Conservation (phyloP, 2,113 vertebrate species). For the Alligator mississippiensis region DNA sequence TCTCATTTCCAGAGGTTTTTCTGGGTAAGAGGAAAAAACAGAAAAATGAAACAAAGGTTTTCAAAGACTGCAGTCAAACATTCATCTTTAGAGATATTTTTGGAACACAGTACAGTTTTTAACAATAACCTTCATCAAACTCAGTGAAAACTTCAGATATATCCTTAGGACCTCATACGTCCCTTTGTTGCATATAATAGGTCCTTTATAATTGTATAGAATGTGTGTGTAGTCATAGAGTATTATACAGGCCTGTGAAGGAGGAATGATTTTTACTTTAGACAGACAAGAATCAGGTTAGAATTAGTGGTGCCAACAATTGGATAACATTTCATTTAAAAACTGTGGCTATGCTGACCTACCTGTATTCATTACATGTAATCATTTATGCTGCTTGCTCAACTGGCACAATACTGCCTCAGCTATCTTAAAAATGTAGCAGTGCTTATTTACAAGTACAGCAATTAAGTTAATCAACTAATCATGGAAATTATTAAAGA, state of each 20-base stretch:
- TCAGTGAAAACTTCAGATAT: not conserved
- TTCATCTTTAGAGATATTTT: slow-evolving; percentile 42
- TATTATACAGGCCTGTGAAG: slow-evolving; percentile 27
- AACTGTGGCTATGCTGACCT: slow-evolving; percentile 61
- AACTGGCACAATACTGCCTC: not conserved
- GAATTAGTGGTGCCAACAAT: slow-evolving; percentile 45
- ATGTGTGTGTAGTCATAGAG: slow-evolving; percentile 53
- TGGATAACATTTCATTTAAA: slow-evolving; percentile 63
- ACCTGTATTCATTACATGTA: slow-evolving; percentile 7
- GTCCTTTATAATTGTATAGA: slow-evolving; percentile 47
- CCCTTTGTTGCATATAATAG: slow-evolving; percentile 47
- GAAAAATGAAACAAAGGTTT: slow-evolving; percentile 32
- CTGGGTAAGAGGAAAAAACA: not conserved
- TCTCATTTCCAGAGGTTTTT: not conserved
- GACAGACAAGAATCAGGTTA: slow-evolving; percentile 60
- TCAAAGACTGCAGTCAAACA: slow-evolving; percentile 8
- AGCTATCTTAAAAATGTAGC: not conserved
- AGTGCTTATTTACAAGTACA: not conserved
- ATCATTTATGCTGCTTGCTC: not conserved
- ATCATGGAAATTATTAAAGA: not conserved
- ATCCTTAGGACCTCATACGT: slow-evolving; percentile 35
- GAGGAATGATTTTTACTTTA: slow-evolving; percentile 65
- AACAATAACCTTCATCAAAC: slow-evolving; percentile 55
- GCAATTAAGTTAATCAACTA: not conserved
- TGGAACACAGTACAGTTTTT: slow-evolving; percentile 63